phyloP scores from a whole-genome alignment of 2,113 vertebrate species.

The Gopherus flavomarginatus region DNA sequence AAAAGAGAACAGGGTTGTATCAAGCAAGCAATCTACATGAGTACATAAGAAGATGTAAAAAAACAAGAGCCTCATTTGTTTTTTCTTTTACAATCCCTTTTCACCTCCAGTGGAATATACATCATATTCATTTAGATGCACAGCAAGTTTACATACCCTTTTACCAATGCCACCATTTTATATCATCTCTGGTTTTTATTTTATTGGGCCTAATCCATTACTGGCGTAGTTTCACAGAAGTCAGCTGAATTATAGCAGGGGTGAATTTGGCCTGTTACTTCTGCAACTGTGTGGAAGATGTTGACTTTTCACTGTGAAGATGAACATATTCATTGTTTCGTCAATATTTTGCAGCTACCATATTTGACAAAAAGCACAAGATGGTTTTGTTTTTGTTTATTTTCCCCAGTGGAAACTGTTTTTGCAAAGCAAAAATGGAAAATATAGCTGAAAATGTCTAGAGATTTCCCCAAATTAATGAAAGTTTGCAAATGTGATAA shows the following conservation, averaged over 20 bases:
- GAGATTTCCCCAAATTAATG: slow-evolving; percentile 52
- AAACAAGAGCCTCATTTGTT: background rate
- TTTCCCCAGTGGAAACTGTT: slow-evolving; percentile 55
- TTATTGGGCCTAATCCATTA: slow-evolving; percentile 14
- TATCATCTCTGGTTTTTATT: background rate
- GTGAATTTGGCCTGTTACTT: slow-evolving; percentile 70
- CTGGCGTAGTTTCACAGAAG: slow-evolving; percentile 27
- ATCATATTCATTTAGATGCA: slow-evolving; percentile 12
- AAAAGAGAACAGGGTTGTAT: background rate
- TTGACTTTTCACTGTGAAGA: slow-evolving; percentile 74
- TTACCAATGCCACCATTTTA: slow-evolving; percentile 6
- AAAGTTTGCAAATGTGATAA: slow-evolving; percentile 59
- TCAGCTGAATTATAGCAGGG: slow-evolving; percentile 46
- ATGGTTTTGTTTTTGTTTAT: slow-evolving; percentile 68
- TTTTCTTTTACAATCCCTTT: background rate
- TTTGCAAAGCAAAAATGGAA: slow-evolving; percentile 56
- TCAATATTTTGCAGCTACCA: slow-evolving; percentile 62
- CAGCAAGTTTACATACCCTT: background rate
- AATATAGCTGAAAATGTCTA: slow-evolving; percentile 41
- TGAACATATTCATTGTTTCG: slow-evolving; percentile 66
- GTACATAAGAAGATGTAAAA: background rate
- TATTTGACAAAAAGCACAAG: slow-evolving; percentile 59
- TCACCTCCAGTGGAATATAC: background rate
- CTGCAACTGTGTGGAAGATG: slow-evolving; percentile 72
- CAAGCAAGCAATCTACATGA: background rate